Conservation (phyloP, 2,888 invertebrate genomes). For the Phalera bucephala region DNA sequence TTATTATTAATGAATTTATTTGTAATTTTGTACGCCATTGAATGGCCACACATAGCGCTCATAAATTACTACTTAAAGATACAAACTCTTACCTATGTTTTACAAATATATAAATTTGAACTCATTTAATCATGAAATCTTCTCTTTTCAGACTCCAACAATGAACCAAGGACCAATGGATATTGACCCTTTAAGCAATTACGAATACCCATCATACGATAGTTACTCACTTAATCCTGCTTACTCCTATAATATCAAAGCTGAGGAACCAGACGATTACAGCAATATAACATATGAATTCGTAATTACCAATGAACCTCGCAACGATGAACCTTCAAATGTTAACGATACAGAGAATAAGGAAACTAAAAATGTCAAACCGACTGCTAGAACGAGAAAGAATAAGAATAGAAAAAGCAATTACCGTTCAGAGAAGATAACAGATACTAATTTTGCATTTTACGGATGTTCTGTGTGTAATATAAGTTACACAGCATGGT, state of each 20-base stretch:
- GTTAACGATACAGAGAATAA: constrained; percentile 7
- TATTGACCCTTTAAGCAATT: constrained; percentile 58
- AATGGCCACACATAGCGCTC: too few species aligned
- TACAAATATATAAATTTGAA: too few species aligned
- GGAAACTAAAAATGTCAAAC: constrained; percentile 26
- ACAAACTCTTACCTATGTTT: too few species aligned
- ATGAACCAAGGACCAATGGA: constrained; percentile 50
- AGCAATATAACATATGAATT: too few species aligned
- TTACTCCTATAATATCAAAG: constrained; percentile 32
- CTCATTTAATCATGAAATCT: too few species aligned
- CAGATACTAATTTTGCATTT: constrained; percentile 59
- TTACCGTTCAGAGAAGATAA: constrained; percentile 66
- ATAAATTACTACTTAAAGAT: too few species aligned
- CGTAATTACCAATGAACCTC: too few species aligned
- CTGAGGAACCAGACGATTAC: constrained; percentile 18
- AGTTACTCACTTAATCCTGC: too few species aligned
- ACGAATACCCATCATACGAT: constrained; percentile 41
- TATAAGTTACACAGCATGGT: constrained; percentile 50
- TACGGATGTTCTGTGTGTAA: constrained; percentile 71
- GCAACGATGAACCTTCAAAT: too few species aligned
- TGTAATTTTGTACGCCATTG: too few species aligned
- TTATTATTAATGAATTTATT: too few species aligned
- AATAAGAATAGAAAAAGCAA: constrained; percentile 47
- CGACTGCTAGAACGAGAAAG: constrained; percentile 22
- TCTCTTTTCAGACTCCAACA: constrained; percentile 10